phyloP scores from a whole-genome alignment of 2,113 vertebrate genomes.

The Tychaedon coryphoeus region DNA sequence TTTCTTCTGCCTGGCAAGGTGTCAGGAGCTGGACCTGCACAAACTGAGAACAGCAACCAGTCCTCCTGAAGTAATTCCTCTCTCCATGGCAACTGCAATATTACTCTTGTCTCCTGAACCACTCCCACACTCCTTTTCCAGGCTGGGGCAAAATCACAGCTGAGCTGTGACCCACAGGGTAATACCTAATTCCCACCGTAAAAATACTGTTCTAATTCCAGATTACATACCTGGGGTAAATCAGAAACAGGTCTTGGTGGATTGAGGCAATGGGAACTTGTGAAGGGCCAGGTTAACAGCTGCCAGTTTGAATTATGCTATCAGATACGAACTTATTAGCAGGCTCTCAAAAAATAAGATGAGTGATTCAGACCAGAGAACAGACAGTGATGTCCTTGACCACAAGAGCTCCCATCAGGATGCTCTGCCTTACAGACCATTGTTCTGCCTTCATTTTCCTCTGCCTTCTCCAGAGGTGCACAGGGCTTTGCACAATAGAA shows the following conservation, averaged over 20 bases:
- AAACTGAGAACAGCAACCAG: not conserved
- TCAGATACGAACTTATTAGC: not conserved
- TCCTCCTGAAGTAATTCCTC: not conserved
- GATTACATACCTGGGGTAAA: accelerated
- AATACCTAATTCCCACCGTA: not conserved
- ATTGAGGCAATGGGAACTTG: not conserved
- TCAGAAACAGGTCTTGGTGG: not conserved
- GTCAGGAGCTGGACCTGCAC: not conserved
- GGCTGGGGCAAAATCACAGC: not conserved
- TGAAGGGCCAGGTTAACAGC: not conserved
- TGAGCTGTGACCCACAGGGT: not conserved
- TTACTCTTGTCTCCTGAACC: not conserved
- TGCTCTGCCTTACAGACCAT: not conserved
- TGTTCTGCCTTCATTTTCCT: not conserved
- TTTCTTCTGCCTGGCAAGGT: not conserved
- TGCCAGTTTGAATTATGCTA: not conserved
- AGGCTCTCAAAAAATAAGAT: not conserved
- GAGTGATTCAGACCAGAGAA: not conserved
- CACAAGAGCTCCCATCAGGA: not conserved
- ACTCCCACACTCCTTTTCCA: not conserved
- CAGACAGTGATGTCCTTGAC: not conserved
- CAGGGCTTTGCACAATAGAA: not conserved
- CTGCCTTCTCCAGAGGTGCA: not conserved
- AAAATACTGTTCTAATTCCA: not conserved
- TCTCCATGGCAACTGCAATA: not conserved